Conservation (phyloP, 2,113 vertebrate genomes). For the Anguilla japonica region DNA sequence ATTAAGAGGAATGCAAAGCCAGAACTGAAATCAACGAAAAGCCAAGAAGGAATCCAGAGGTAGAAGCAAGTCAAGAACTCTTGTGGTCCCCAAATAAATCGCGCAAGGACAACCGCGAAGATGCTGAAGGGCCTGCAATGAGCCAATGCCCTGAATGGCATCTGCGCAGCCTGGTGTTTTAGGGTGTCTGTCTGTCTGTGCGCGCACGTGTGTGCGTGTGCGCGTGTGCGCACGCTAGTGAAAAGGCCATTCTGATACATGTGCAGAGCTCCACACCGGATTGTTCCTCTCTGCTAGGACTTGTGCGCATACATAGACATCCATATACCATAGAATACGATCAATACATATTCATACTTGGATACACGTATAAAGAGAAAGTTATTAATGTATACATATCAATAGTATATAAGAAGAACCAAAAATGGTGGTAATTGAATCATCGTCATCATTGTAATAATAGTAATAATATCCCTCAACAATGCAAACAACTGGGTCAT, state of each 20-base stretch:
- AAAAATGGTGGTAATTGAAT: constrained; percentile 71
- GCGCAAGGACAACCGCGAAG: neutral
- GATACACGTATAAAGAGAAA: constrained; percentile 74
- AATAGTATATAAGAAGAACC: constrained; percentile 76
- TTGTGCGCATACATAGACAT: constrained; percentile 65
- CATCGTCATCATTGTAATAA: constrained; percentile 70
- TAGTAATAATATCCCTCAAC: constrained; percentile 69
- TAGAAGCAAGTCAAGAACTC: neutral
- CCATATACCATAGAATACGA: constrained; percentile 64
- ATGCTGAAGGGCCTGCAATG: neutral
- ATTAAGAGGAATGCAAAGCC: neutral
- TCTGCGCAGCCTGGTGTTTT: neutral
- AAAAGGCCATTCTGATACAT: neutral
- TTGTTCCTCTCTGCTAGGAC: constrained; percentile 34
- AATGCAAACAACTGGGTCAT: constrained; percentile 66
- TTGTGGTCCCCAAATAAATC: neutral
- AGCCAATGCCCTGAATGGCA: neutral
- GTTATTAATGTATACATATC: constrained; percentile 79
- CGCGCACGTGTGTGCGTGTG: neutral
- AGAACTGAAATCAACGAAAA: neutral
- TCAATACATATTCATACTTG: constrained; percentile 69
- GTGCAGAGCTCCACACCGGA: constrained; percentile 27
- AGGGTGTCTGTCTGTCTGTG: neutral
- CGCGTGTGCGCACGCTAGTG: neutral
- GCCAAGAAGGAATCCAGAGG: neutral